Conservation (phyloP, 2,888 invertebrate species). For the Aleiodes alternator region DNA sequence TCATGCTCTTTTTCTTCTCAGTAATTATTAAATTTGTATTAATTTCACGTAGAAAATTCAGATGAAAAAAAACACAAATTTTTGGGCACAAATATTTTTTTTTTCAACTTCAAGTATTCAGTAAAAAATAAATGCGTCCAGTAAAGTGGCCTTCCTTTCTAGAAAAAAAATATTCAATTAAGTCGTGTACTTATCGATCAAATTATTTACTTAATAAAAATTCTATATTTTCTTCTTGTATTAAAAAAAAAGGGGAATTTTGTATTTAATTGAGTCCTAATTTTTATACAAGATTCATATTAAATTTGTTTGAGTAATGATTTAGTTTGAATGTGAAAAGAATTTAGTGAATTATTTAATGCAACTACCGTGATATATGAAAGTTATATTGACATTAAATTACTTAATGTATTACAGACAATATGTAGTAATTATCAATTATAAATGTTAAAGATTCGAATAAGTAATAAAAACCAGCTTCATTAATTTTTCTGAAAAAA, state of each 20-base stretch:
- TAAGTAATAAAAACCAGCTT: slow-evolving; percentile 21
- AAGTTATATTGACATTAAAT: slow-evolving; percentile 1
- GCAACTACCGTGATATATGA: neutral
- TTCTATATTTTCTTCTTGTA: neutral
- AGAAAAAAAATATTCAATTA: neutral
- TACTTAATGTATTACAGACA: slow-evolving; percentile 29
- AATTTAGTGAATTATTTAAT: slow-evolving; percentile 5
- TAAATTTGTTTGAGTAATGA: no score
- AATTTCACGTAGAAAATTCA: slow-evolving; percentile 11
- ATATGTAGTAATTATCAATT: slow-evolving; percentile 10
- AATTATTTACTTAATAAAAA: slow-evolving; percentile 11
- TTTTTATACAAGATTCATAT: slow-evolving; percentile 3
- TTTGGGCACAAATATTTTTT: slow-evolving; percentile 13
- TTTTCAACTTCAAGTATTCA: neutral
- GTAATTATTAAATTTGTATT: slow-evolving; percentile 15
- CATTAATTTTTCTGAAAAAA: slow-evolving; percentile 10
- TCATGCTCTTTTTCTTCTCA: slow-evolving; percentile 41
- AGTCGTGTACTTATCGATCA: neutral
- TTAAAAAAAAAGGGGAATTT: neutral
- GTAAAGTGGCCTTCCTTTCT: slow-evolving; percentile 27
- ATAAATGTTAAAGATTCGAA: neutral
- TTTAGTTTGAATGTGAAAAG: neutral
- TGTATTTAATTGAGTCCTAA: slow-evolving; percentile 10
- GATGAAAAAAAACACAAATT: slow-evolving; percentile 1
- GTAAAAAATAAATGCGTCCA: slow-evolving; percentile 1